Conservation (phyloP, 1,140 invertebrate species). For the Caerostris darwini region DNA sequence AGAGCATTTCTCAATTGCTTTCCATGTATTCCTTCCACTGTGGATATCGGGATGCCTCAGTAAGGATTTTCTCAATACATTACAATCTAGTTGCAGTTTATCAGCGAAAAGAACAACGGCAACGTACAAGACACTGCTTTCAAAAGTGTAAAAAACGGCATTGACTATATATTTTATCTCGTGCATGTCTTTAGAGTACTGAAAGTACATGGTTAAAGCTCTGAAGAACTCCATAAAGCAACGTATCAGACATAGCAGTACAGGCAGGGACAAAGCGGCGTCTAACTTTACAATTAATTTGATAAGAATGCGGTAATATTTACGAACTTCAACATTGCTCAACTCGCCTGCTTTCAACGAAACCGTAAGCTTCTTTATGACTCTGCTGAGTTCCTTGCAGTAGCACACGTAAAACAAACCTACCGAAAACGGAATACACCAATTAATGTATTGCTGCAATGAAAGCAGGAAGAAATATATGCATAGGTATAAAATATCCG, state of each 20-base stretch:
- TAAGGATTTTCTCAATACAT: slow-evolving; percentile 48
- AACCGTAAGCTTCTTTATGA: background rate
- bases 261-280: background rate
- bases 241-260: slow-evolving; percentile 46
- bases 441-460: slow-evolving; percentile 67
- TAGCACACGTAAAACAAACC: slow-evolving; percentile 43
- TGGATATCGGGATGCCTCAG: background rate
- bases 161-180: slow-evolving; percentile 44
- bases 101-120: slow-evolving; percentile 47
- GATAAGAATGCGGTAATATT: slow-evolving; percentile 46
- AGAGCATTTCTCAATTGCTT: slow-evolving; percentile 54
- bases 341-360: background rate
- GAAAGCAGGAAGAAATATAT: slow-evolving; percentile 51
- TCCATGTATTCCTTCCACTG: background rate
- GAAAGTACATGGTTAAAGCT: slow-evolving; percentile 46
- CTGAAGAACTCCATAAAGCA: slow-evolving; percentile 72
- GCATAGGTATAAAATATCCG: background rate
- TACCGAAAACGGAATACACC: slow-evolving; percentile 46
- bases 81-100: slow-evolving; percentile 43
- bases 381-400: slow-evolving; percentile 48
- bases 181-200: slow-evolving; percentile 55
- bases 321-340: background rate
- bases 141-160: slow-evolving; percentile 47
- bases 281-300: slow-evolving; percentile 48
- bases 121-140: slow-evolving; percentile 53